Evolutionary conservation across 2,113 vertebrate genomes (phyloP).

Genomic region (Nothocercus nigrocapillus): DNA sequence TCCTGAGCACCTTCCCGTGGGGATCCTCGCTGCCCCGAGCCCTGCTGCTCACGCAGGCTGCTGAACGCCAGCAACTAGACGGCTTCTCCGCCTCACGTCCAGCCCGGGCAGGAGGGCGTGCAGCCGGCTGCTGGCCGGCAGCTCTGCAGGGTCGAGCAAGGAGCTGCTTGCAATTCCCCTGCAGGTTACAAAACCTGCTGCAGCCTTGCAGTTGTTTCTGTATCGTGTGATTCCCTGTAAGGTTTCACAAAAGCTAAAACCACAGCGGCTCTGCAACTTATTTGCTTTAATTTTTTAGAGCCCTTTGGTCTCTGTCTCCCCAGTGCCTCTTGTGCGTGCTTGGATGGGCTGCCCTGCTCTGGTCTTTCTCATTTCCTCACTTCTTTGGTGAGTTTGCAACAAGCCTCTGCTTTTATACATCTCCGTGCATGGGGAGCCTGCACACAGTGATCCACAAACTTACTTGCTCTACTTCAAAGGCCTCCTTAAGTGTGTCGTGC

Average conservation of each 20-base stretch:
- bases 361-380: neutral
- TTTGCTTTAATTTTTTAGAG: neutral
- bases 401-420: neutral
- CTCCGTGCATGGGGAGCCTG: neutral
- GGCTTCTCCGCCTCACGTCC: neutral
- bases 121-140: neutral
- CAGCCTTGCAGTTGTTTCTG: fast-evolving
- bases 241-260: neutral
- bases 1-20: neutral
- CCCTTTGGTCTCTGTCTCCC: neutral
- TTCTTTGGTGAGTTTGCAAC: neutral
- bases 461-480: neutral
- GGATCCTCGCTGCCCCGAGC: neutral
- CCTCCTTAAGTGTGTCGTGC: neutral
- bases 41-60: neutral
- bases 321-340: neutral
- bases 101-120: neutral
- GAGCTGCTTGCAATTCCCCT: neutral
- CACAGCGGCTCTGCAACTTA: neutral
- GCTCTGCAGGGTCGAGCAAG: neutral
- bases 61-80: neutral
- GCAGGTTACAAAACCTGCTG: neutral
- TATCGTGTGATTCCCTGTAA: neutral
- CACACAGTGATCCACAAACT: neutral
- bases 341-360: neutral